These are phyloP conservation scores for Teleogryllus occipitalis DNA, from an alignment of 1,140 invertebrate species.

Conservation along the genomic window DNA sequence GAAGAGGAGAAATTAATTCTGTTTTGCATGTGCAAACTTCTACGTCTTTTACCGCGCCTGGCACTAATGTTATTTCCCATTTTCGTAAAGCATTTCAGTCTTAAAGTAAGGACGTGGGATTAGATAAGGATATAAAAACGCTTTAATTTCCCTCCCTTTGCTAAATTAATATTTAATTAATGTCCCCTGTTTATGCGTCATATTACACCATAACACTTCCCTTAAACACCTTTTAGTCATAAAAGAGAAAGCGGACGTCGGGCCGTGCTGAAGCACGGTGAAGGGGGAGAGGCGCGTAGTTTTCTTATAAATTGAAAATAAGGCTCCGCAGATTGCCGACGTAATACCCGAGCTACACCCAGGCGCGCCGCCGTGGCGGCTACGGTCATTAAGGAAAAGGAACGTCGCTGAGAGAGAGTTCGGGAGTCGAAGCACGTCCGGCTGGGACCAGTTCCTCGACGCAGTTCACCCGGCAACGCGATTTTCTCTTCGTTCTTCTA, in stretches of 20 bases:
- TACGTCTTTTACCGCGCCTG: background rate
- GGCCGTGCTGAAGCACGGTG: background rate
- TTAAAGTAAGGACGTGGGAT: background rate
- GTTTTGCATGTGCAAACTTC: background rate
- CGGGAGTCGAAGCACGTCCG: background rate
- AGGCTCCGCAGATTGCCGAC: background rate
- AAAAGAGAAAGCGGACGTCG: background rate
- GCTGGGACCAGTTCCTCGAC: too few species aligned
- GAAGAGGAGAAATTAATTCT: background rate
- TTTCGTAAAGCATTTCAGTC: background rate
- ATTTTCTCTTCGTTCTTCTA: too few species aligned
- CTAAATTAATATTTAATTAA: slow-evolving; percentile 2
- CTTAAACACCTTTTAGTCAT: background rate
- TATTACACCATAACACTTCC: background rate
- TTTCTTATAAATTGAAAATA: slow-evolving; percentile 6
- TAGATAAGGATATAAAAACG: background rate
- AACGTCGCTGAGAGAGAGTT: background rate
- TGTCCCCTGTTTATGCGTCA: background rate
- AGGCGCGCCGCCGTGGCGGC: too few species aligned
- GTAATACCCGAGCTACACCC: background rate
- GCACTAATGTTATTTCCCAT: background rate
- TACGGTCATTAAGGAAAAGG: background rate
- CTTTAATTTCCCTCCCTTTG: background rate
- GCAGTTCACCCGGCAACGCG: too few species aligned
- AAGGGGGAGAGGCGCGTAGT: background rate